A percentile compares a stretch with the other conserved stretches of the same genome.
phyloP scores from a whole-genome alignment of 2,888 invertebrate species.

The Aelia acuminata region DNA sequence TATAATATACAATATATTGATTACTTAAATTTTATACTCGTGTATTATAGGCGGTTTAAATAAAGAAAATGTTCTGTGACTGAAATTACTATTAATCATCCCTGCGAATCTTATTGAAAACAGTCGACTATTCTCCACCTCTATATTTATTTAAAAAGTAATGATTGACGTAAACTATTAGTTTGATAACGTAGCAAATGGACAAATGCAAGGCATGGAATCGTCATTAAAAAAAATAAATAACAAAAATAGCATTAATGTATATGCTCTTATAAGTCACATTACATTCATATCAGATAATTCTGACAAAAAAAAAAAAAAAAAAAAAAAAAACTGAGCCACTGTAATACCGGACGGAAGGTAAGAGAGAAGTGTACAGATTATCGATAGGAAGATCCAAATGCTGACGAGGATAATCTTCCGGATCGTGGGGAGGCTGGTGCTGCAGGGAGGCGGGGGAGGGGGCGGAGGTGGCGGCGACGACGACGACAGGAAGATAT shows the following conservation, averaged over 20 bases:
- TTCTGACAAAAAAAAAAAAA: neutral
- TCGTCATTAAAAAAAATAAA: neutral
- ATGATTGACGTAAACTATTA: too few relatives aligned
- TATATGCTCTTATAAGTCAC: neutral
- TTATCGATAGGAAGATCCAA: constrained; percentile 82
- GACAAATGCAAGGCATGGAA: neutral
- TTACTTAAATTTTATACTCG: too few relatives aligned
- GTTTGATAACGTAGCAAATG: too few relatives aligned
- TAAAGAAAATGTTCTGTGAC: too few relatives aligned
- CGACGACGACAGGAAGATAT: constrained; percentile 72
- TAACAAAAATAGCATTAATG: neutral
- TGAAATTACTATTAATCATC: too few relatives aligned
- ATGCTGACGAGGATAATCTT: constrained; percentile 80
- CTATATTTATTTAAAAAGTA: too few relatives aligned
- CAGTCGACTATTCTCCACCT: too few relatives aligned
- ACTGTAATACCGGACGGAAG: constrained; percentile 38
- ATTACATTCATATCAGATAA: neutral
- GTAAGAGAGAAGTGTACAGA: constrained; percentile 60
- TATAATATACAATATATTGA: too few relatives aligned
- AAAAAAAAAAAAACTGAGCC: neutral
- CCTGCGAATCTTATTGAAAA: too few relatives aligned
- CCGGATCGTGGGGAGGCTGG: constrained; percentile 81
- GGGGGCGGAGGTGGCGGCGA: constrained; percentile 69
- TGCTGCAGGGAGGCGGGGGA: constrained; percentile 75
- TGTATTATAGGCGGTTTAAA: too few relatives aligned